Evolutionary conservation across 2,113 vertebrate genomes (phyloP).

Genomic region (Xiphorhynchus elegans): DNA sequence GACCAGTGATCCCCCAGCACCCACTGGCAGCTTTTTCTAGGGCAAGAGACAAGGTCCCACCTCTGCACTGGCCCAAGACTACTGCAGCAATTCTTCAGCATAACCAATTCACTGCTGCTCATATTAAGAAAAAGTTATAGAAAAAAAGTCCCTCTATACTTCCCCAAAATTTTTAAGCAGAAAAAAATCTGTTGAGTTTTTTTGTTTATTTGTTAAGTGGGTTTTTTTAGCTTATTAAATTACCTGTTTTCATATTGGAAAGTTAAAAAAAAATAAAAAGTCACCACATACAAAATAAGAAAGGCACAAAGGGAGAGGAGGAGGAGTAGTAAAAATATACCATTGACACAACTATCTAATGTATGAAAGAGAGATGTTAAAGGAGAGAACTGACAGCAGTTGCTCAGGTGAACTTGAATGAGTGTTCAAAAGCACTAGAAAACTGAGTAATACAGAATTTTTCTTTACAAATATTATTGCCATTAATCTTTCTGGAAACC

Average conservation of each 20-base stretch:
- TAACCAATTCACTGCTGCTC: neutral
- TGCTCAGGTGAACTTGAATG: neutral
- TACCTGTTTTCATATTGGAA: neutral
- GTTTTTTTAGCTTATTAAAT: neutral
- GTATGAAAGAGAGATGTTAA: neutral
- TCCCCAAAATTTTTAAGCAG: neutral
- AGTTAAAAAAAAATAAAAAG: neutral
- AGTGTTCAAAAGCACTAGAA: neutral
- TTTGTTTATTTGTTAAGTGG: too few species aligned
- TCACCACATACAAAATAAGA: neutral
- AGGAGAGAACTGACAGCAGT: neutral
- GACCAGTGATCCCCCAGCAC: rapidly evolving
- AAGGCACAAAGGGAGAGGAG: rapidly evolving
- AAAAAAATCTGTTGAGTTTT: neutral
- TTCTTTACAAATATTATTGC: neutral
- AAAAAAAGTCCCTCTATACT: neutral
- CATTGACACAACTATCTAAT: neutral
- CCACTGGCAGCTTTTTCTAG: neutral
- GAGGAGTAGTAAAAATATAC: neutral
- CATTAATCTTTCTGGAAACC: neutral
- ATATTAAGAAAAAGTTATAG: neutral
- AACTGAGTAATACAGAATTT: neutral
- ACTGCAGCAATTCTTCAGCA: neutral
- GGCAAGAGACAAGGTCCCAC: neutral
- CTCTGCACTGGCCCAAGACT: neutral